Conservation (phyloP, 2,113 vertebrate species). For the Gallinago media region DNA sequence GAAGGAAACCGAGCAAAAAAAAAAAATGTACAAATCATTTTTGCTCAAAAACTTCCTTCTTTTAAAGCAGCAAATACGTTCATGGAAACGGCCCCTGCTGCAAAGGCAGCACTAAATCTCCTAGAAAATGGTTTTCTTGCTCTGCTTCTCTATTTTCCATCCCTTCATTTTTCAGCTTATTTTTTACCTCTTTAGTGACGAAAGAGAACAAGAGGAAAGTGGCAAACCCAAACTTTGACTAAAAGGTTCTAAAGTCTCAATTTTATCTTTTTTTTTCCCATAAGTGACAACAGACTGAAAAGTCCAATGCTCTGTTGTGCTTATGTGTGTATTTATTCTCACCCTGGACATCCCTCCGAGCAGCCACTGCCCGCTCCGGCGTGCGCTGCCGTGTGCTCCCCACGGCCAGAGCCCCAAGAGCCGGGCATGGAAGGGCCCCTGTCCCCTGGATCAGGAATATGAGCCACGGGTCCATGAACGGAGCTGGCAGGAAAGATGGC, state of each 20-base stretch:
- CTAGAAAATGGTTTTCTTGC: background rate
- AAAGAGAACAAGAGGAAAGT: background rate
- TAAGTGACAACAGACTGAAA: background rate
- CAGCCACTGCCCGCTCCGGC: rapidly evolving
- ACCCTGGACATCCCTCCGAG: background rate
- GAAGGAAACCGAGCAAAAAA: background rate
- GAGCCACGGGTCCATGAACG: too few species aligned
- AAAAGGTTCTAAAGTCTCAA: background rate
- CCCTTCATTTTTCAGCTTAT: background rate
- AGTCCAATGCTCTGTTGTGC: rapidly evolving
- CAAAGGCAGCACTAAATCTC: background rate
- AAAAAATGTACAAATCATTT: background rate
- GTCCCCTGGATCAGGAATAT: rapidly evolving
- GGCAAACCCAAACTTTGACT: background rate
- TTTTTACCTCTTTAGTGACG: background rate
- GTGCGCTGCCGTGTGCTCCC: rapidly evolving
- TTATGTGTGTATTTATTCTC: background rate
- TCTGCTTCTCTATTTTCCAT: background rate
- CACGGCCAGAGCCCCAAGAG: background rate
- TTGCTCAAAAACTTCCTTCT: background rate
- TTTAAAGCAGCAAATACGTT: background rate
- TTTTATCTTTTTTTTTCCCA: background rate
- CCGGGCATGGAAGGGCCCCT: background rate
- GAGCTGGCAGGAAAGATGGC: background rate
- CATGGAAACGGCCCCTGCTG: background rate